phyloP scores from a whole-genome alignment of 2,797 vertebrate species.

The Dendrocincla tyrannina region DNA sequence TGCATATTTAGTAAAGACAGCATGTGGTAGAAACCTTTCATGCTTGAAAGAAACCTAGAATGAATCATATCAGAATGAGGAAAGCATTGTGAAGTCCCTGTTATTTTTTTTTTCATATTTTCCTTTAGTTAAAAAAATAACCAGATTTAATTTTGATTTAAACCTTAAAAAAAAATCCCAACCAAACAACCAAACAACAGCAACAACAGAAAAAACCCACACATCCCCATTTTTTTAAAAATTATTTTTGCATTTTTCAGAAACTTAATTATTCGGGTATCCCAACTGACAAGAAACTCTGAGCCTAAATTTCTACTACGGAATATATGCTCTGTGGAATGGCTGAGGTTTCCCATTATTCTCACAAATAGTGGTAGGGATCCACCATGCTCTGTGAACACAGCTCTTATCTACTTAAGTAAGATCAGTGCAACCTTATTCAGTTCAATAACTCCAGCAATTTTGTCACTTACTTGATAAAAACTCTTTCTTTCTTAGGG shows the following conservation, averaged over 20 bases:
- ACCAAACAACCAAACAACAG: background rate
- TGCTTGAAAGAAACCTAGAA: background rate
- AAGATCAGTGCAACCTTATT: background rate
- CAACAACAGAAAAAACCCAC: background rate
- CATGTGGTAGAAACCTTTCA: background rate
- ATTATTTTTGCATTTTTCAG: background rate
- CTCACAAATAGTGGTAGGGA: background rate
- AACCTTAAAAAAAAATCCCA: rapidly evolving
- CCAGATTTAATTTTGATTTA: background rate
- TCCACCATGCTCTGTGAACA: background rate
- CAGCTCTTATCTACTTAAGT: background rate
- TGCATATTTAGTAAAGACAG: background rate
- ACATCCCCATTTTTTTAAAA: background rate
- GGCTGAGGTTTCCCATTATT: background rate
- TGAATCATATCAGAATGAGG: background rate
- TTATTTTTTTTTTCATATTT: background rate
- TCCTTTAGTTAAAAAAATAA: background rate
- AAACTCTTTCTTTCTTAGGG: background rate
- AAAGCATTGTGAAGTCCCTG: background rate
- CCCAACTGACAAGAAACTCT: background rate
- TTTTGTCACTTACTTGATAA: background rate
- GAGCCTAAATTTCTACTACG: background rate
- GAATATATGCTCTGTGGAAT: background rate
- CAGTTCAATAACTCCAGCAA: background rate
- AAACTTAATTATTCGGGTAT: background rate